Percentiles rank a stretch among this genome's conserved stretches.
Conservation (phyloP, 2,888 invertebrate species). For the Heteromyza rotundicornis region DNA sequence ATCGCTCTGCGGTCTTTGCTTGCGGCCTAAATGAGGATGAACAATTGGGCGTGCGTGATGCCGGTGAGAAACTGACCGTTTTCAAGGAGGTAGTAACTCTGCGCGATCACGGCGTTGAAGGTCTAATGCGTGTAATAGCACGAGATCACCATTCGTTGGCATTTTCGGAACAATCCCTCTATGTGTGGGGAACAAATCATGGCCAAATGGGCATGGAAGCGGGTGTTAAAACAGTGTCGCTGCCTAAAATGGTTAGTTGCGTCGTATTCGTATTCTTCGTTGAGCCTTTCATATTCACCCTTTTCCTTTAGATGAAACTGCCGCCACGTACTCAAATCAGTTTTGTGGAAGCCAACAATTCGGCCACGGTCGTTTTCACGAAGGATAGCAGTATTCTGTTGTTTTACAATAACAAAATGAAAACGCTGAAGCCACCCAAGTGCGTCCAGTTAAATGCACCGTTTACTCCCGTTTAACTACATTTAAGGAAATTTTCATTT, state of each 20-base stretch:
- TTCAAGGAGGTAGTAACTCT: slow-evolving; percentile 56
- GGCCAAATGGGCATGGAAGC: slow-evolving; percentile 74
- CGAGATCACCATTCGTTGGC: slow-evolving; percentile 76
- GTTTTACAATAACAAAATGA: slow-evolving; percentile 52
- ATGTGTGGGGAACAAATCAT: slow-evolving; percentile 81
- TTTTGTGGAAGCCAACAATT: slow-evolving; percentile 60
- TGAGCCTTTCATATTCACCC: no score
- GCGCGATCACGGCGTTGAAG: slow-evolving; percentile 59
- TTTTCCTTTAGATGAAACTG: slow-evolving; percentile 47
- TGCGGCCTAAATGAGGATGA: slow-evolving; percentile 72
- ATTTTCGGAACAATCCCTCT: slow-evolving; percentile 69
- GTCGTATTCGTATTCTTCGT: not conserved
- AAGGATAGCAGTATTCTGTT: slow-evolving; percentile 48
- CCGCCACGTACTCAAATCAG: slow-evolving; percentile 42
- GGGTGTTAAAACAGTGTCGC: slow-evolving; percentile 35
- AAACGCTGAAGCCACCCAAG: slow-evolving; percentile 54
- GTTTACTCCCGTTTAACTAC: no score
- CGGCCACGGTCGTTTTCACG: slow-evolving; percentile 53
- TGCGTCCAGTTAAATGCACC: slow-evolving; percentile 41
- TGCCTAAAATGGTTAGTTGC: slow-evolving; percentile 48
- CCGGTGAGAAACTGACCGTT: slow-evolving; percentile 60
- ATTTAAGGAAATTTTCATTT: not conserved
- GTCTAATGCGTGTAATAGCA: slow-evolving; percentile 69
- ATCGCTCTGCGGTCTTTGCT: slow-evolving; percentile 62
- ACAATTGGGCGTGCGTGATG: slow-evolving; percentile 69